Evolutionary conservation across 1,140 invertebrate genomes (phyloP).

Genomic region (Drosophila tsacasi): DNA sequence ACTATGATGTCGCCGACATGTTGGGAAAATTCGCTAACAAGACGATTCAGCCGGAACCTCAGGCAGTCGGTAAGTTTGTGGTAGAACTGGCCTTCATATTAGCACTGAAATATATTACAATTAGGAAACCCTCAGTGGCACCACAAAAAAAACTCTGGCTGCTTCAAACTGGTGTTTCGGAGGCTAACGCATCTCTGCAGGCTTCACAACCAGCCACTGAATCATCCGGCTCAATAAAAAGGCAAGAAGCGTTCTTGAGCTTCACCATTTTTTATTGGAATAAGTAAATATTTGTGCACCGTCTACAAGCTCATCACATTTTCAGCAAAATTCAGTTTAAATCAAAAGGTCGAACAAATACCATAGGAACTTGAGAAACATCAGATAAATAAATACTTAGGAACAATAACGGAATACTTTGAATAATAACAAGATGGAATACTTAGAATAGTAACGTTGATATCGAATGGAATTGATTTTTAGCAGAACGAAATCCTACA

Average conservation of each 20-base stretch:
- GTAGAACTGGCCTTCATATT: neutral
- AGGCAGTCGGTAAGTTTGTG: neutral
- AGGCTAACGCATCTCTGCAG: neutral
- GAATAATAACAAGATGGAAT: neutral
- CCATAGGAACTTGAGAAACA: neutral
- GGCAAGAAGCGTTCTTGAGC: neutral
- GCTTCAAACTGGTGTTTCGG: neutral
- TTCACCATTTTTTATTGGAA: neutral
- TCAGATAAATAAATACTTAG: neutral
- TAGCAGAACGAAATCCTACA: neutral
- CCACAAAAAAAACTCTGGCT: neutral
- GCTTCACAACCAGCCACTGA: neutral
- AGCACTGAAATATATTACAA: neutral
- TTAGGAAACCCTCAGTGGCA: neutral
- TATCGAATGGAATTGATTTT: neutral
- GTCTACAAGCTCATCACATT: neutral
- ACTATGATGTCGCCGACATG: neutral
- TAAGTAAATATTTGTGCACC: neutral
- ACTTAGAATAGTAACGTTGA: neutral
- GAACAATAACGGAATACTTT: no score
- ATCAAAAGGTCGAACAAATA: neutral
- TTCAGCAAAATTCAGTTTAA: neutral
- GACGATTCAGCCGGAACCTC: neutral
- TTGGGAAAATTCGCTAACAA: neutral
- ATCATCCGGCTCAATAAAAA: neutral